Percentiles rank a stretch among this genome's conserved stretches.
Conservation (phyloP, 2,797 vertebrate species). For the Limosa lapponica region DNA sequence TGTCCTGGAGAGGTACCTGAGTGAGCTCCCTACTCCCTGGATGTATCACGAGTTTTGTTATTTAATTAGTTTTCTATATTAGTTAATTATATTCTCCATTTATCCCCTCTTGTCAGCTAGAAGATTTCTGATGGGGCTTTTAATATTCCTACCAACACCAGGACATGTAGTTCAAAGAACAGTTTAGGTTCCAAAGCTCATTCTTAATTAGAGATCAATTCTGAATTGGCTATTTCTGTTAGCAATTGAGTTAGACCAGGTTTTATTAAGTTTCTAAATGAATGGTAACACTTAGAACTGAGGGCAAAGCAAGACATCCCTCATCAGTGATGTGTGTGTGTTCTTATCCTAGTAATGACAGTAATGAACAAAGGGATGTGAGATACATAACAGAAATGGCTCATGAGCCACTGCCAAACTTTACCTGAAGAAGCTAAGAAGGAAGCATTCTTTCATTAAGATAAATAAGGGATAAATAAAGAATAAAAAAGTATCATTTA, state of each 20-base stretch:
- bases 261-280: background rate
- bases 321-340: background rate
- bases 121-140: background rate
- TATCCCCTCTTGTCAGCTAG: background rate
- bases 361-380: background rate
- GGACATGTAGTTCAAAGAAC: background rate
- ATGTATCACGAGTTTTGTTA: background rate
- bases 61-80: background rate
- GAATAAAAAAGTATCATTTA: background rate
- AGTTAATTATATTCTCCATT: background rate
- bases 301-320: background rate
- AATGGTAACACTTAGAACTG: background rate
- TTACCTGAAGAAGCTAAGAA: background rate
- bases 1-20: background rate
- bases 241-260: background rate
- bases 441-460: background rate
- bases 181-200: background rate
- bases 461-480: background rate
- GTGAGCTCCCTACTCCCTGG: background rate
- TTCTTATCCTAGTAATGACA: background rate
- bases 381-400: background rate
- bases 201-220: background rate
- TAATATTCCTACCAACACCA: background rate
- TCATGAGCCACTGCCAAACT: background rate
- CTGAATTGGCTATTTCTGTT: background rate